A percentile compares a stretch with the other conserved stretches of the same genome.
Evolutionary conservation across 2,113 vertebrate species (phyloP).

Genomic region (Coturnix japonica): DNA sequence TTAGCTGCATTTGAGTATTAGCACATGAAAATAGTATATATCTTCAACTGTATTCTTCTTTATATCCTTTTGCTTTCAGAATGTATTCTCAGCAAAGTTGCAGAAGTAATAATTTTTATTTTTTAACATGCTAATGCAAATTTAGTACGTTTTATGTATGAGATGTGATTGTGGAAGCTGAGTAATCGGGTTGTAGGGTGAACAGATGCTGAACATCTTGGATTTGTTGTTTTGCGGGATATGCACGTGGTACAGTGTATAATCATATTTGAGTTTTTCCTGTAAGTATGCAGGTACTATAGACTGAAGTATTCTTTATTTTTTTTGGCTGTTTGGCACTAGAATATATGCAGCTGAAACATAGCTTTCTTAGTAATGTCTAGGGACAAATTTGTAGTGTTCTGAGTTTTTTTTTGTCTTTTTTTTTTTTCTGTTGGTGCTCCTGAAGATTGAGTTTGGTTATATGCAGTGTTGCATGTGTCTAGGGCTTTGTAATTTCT

Average conservation of each 20-base stretch:
- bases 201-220: not conserved
- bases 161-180: not conserved
- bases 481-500: not conserved
- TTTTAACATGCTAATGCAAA: not conserved
- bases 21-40: rapidly evolving
- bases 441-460: not conserved
- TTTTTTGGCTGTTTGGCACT: not conserved
- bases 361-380: not conserved
- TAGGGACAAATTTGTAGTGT: not conserved
- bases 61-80: not conserved
- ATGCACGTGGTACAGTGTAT: not conserved
- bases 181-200: not conserved
- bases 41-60: not conserved
- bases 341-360: not conserved
- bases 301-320: not conserved
- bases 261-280: not conserved
- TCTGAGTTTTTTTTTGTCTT: not conserved
- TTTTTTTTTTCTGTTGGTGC: not conserved
- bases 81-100: not conserved
- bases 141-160: not conserved
- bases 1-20: not conserved
- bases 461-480: rapidly evolving
- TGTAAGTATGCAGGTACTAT: not conserved
- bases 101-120: not conserved
- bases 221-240: not conserved